Evolutionary conservation across 2,888 invertebrate species (phyloP), one percentile per base, ranked within the genome.

Genomic region (Chalcis sispes): DNA sequence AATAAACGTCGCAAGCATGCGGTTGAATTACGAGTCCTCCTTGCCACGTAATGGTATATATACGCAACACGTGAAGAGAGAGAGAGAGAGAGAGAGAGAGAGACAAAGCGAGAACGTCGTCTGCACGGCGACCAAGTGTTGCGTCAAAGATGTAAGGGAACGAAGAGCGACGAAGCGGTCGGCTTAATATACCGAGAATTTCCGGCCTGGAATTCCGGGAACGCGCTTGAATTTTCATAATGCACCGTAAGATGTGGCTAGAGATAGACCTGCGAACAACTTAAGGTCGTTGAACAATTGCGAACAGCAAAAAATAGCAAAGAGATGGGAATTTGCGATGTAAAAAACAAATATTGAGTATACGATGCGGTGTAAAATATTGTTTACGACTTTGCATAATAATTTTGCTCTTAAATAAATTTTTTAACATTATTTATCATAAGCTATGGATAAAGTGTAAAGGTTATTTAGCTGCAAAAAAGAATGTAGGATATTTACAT

Each of bases 171-270:
- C 40, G 42, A 1, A 50, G n/a, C 50, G 48, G 29, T 23, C n/a
- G 20, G 48, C 50, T 70, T 46, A 40, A 75, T 64, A 64, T 62
- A 69, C 32, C 32, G 29, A 32, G 72, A 72, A 72, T 65, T 58
- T 56, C 65, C 58, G 69, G 32, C 36, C 54, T 59, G 67, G 69
- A 54, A 74, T 74, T 61, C 54, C 42, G 13, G 42, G 62, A 69
- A 69, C 40, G 42, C 62, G 23, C 66, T 56, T 23, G 61, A 69
- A 61, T 74, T 69, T 74, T 69, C 69, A 69, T 69, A 54, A 74
- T 69, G 54, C 25, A 54, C 52, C 67, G 58, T 66, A 50, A 42
- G 32, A 42, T 15, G 27, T 8, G 23, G 13, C 42, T 40, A 2
- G 50, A 32, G 25, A 5, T 18, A 52, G 32, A 40, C 46, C n/a